Evolutionary conservation across 2,797 vertebrate genomes (phyloP), one percentile per base, ranked within the genome.

Genomic region (Artibeus jamaicensis): DNA sequence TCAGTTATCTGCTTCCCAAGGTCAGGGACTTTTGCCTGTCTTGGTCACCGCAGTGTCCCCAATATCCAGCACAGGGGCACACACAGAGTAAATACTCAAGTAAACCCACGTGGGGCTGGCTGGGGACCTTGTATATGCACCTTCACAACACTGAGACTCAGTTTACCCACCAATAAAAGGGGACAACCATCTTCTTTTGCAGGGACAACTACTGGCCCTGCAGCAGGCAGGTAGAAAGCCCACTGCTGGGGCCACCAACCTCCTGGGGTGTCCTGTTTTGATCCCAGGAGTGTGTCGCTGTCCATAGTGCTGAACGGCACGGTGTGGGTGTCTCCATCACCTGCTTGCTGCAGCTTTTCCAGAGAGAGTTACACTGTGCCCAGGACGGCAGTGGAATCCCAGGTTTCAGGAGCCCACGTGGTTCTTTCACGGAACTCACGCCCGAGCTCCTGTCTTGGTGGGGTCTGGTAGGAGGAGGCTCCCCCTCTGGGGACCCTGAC

Each of bases 211-310:
- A 70, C 9, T 32, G 71, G 68, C 55, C 48, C n/a, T 22, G 39
- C 32, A 14, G 22, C 19, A 19, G 57, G 26, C 14, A 14, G 22
- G 14, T 16, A 22, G 83, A 67, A 82, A 59, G 9, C 42, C 24
- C 59, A 9, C 11, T 6, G 39, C 37, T 44, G 39, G 18, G 42
- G n/a, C 50, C n/a, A 11, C 8, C 26, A 4, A 74, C 22, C 67
- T 10, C 7, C 10, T 0, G 59, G 37, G 9, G 6, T 24, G n/a
- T 57, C 4, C 12, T 12, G 0, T 18, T 22, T 4, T 0, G 19
- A 44, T 6, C 14, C 7, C 10, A 4, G 9, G 9, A 19, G 1
- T 10, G 0, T 0, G 26, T 19, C 24, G n/a, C 92, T 95, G 82
- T 86, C 82, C 39, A 0, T 24, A 39, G 79, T 89, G 15, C 93